Conservation (phyloP, 2,113 vertebrate genomes). For the Macrotis lagotis region DNA sequence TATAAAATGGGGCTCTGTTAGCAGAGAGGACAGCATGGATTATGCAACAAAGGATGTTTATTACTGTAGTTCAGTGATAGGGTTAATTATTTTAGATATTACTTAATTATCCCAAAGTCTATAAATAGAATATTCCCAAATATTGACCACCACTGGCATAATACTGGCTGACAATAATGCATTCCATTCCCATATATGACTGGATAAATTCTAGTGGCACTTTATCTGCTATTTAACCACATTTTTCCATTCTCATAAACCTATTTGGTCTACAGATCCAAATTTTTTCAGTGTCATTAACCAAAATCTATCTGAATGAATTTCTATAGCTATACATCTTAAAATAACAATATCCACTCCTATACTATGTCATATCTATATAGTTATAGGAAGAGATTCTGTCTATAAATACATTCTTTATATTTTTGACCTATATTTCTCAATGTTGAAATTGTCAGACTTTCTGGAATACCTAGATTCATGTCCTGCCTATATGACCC, state of each 20-base stretch:
- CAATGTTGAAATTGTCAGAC: background rate
- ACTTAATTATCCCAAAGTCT: background rate
- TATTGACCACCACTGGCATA: background rate
- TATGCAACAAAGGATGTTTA: background rate
- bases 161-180: background rate
- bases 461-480: background rate
- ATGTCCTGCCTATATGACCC: background rate
- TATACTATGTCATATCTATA: background rate
- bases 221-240: background rate
- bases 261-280: background rate
- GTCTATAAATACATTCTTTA: background rate
- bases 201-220: background rate
- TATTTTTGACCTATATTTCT: background rate
- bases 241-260: background rate
- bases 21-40: background rate
- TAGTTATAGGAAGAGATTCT: background rate
- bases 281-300: background rate
- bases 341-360: background rate
- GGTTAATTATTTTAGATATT: background rate
- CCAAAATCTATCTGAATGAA: background rate
- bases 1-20: background rate
- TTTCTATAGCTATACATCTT: background rate
- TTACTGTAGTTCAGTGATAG: background rate
- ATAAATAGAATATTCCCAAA: background rate
- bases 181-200: background rate